Conservation (phyloP, 2,888 invertebrate species). For the Lagria hirta region DNA sequence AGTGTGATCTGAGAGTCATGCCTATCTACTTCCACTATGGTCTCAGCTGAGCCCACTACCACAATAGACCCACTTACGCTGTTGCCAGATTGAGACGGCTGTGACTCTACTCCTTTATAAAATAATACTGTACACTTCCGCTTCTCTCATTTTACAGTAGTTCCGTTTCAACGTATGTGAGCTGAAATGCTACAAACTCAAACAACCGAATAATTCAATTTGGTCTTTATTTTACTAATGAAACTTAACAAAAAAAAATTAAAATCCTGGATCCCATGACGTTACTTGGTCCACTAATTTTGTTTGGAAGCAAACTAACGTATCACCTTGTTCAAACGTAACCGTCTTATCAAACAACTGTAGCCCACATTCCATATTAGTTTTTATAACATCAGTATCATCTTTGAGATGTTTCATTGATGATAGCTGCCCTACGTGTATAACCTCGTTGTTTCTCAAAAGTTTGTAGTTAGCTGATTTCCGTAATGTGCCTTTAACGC, state of each 20-base stretch:
- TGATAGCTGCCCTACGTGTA: conserved; percentile 70
- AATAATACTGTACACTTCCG: too few relatives aligned
- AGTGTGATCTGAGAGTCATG: too few relatives aligned
- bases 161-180: too few relatives aligned
- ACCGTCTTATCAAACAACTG: conserved; percentile 67
- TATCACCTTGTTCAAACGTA: conserved; percentile 73
- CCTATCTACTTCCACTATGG: too few relatives aligned
- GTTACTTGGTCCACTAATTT: conserved; percentile 65
- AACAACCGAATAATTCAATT: too few relatives aligned
- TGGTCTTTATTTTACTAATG: too few relatives aligned
- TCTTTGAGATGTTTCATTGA: conserved; percentile 89
- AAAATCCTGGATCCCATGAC: conserved; percentile 88
- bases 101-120: too few relatives aligned
- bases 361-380: conserved; percentile 87
- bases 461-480: conserved; percentile 69
- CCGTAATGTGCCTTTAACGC: conserved; percentile 74
- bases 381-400: conserved; percentile 81
- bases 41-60: too few relatives aligned
- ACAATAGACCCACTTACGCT: too few relatives aligned
- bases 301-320: conserved; percentile 72
- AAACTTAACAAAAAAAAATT: conserved; percentile 31
- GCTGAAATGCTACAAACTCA: too few relatives aligned
- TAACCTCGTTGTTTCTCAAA: conserved; percentile 63
- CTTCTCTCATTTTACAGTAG: too few relatives aligned
- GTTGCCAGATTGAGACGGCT: too few relatives aligned